Conservation (phyloP, 2,113 vertebrate genomes). For the Pycnonotus jocosus region DNA sequence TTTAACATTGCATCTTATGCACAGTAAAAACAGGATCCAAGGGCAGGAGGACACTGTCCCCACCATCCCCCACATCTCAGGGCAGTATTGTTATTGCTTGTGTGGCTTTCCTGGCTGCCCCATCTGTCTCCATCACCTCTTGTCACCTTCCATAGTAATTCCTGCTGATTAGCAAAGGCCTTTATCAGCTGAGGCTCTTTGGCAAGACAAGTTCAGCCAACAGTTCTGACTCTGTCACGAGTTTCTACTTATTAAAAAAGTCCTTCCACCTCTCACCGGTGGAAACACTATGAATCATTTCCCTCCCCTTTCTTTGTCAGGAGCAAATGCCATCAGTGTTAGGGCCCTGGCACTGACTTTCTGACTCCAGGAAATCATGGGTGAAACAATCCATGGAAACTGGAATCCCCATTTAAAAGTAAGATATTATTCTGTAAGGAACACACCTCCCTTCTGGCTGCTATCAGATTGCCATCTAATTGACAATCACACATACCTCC, state of each 20-base stretch:
- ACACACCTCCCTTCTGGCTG: background rate
- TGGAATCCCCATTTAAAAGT: background rate
- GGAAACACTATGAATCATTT: slow-evolving; percentile 51
- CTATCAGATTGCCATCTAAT: background rate
- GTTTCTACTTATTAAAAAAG: background rate
- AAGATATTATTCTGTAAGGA: background rate
- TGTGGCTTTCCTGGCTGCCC: slow-evolving; percentile 14
- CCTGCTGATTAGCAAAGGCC: slow-evolving; percentile 24
- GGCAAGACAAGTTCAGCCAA: slow-evolving; percentile 6
- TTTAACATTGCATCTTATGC: background rate
- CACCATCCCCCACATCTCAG: background rate
- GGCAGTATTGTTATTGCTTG: background rate
- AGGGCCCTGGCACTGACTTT: background rate
- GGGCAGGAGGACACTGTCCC: background rate
- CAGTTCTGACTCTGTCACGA: background rate
- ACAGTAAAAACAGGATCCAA: slow-evolving; percentile 18
- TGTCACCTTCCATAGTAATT: slow-evolving; percentile 50
- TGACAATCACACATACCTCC: background rate
- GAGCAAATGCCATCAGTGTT: slow-evolving; percentile 25
- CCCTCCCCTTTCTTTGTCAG: slow-evolving; percentile 47
- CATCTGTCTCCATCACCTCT: slow-evolving; percentile 35
- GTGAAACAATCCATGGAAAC: slow-evolving; percentile 53
- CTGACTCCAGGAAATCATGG: slow-evolving; percentile 31
- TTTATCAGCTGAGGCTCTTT: slow-evolving; percentile 18
- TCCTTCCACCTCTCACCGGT: background rate